Evolutionary conservation across 2,888 invertebrate species (phyloP), one percentile per base, ranked within the genome.

Genomic region (Itoplectis maculator): DNA sequence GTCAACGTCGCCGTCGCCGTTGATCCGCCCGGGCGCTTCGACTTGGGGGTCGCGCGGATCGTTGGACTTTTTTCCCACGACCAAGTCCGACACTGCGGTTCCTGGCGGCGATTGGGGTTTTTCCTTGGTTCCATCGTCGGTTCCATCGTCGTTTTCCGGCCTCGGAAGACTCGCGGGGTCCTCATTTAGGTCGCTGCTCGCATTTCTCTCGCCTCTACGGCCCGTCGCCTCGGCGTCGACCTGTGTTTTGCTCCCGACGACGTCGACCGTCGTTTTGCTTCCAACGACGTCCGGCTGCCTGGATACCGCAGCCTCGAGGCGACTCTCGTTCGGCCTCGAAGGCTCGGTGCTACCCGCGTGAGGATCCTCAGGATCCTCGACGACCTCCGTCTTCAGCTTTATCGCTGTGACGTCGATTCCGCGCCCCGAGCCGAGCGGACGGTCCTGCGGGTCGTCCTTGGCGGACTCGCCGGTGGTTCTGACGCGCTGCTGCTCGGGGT

Each of bases 261-360:
- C 84, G 8, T 73, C 81, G 6, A 61, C 49, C 40, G 63, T 72
- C 13, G 77, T 61, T 49, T 69, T 68, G 13, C 59, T 56, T 23
- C 18, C 7, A 5, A n/a, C 11, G 13, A 40, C 0, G 54, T 72
- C 66, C 11, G 70, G 51, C 42, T 65, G 61, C 49, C 20, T 72
- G 0, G 89, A 88, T 1, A 90, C 89, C 11, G 90, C 90, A 0
- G 89, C 87, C 49, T 91, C 91, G n/a, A 88, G 84, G 11, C 87
- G 85, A 65, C 86, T 89, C 70, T 90, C 89, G 73, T 88, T 88
- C 0, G 89, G 89, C 72, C 87, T 87, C 4, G 89, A 89, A 0
- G 91, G 87, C 49, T 89, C 90, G 6, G 87, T 83, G 6, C 68
- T 83, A 45, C 49, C 42, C 3, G 78, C 79, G 8, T 72, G 69